These are phyloP conservation scores for Philonicus albiceps DNA, from an alignment of 2,888 invertebrate species.

Conservation along the genomic window DNA sequence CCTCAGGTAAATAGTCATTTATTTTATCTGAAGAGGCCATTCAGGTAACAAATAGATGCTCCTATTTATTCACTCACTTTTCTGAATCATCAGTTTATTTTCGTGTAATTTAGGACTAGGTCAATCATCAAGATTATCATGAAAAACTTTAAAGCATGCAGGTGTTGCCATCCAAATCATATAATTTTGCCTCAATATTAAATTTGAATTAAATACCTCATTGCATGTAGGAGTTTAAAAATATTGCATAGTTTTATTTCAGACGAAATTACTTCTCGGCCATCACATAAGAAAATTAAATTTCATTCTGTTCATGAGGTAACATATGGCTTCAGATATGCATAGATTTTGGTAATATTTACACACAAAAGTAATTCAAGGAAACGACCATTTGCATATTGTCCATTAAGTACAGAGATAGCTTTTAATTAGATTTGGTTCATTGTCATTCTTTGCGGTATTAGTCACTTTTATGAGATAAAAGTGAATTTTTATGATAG, in stretches of 20 bases:
- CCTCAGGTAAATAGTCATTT: no score
- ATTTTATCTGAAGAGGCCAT: no score
- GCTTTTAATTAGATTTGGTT: neutral
- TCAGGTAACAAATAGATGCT: neutral
- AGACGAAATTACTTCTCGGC: neutral
- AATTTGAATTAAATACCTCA: neutral
- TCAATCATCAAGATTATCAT: neutral
- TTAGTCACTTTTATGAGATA: neutral
- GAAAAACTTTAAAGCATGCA: neutral
- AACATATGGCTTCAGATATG: neutral
- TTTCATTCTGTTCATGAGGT: neutral
- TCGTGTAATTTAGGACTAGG: neutral
- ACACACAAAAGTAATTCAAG: neutral
- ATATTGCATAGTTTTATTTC: neutral
- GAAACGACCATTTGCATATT: neutral
- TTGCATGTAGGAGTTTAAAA: neutral
- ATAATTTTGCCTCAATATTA: neutral
- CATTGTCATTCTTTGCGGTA: neutral
- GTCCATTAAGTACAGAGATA: neutral
- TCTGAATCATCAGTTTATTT: constrained; percentile 1
- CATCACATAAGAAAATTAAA: neutral
- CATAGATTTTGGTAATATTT: neutral
- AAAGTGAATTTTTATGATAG: neutral
- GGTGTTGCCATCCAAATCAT: neutral
- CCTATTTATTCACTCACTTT: neutral